Evolutionary conservation across 1,140 invertebrate species (phyloP).

Genomic region (Lamellibrachia luymesi): DNA sequence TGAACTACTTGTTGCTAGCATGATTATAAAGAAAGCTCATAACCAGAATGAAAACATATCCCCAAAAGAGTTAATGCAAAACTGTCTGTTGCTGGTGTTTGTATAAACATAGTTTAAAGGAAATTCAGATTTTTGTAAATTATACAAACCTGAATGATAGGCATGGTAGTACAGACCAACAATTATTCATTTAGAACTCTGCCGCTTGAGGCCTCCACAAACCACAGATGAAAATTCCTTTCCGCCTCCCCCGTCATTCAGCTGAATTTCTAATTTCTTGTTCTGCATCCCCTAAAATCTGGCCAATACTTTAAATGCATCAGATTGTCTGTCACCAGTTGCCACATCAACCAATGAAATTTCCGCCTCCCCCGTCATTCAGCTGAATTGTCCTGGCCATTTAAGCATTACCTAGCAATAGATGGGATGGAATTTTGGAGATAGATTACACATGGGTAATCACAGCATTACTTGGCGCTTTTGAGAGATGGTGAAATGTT

Average conservation of each 20-base stretch:
- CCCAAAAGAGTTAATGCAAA: not conserved
- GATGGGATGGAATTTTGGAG: not conserved
- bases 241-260: too few relatives aligned
- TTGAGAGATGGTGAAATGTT: too few relatives aligned
- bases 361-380: too few relatives aligned
- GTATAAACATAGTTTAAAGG: not conserved
- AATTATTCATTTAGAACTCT: not conserved
- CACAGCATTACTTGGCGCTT: not conserved
- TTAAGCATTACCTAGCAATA: not conserved
- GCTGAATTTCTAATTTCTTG: not conserved
- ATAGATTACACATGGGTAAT: not conserved
- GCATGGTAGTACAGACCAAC: not conserved
- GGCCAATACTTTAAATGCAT: not conserved
- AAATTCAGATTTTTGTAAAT: not conserved
- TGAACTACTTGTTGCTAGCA: not conserved
- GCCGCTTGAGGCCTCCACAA: not conserved
- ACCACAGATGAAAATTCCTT: not conserved
- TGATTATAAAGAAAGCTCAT: not conserved
- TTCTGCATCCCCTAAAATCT: not conserved
- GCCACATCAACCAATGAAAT: too few relatives aligned
- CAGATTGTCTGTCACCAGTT: not conserved
- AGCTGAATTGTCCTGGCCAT: not conserved
- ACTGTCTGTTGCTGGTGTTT: not conserved
- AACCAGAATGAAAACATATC: not conserved
- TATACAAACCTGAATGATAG: not conserved